Conservation (phyloP, 2,888 invertebrate species). For the Cistogaster globosa region DNA sequence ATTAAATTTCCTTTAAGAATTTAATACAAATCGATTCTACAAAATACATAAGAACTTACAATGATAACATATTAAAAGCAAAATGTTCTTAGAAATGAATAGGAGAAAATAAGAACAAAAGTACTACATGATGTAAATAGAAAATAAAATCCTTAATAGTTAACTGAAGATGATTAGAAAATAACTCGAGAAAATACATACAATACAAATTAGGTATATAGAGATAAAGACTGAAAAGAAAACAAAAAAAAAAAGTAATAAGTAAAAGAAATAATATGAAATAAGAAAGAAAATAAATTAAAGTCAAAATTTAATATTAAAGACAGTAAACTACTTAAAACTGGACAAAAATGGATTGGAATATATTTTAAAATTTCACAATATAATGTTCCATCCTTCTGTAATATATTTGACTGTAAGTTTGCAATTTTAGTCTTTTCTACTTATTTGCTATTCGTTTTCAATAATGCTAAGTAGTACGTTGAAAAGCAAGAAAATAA, state of each 20-base stretch:
- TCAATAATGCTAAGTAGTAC: constrained; percentile 41
- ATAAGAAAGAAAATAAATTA: constrained; percentile 16
- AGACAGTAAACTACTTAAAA: not conserved
- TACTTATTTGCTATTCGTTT: constrained; percentile 29
- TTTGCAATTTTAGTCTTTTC: not conserved
- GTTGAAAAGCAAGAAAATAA: constrained; percentile 35
- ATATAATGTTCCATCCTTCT: not conserved
- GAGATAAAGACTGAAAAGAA: constrained; percentile 38
- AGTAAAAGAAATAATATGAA: constrained; percentile 19
- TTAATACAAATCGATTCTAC: constrained; percentile 45
- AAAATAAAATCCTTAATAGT: constrained; percentile 56
- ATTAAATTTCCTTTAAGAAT: constrained; percentile 63
- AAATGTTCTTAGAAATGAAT: constrained; percentile 20
- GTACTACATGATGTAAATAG: constrained; percentile 16
- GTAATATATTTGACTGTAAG: constrained; percentile 4
- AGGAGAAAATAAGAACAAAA: not conserved
- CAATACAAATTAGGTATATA: constrained; percentile 59
- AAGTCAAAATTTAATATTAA: constrained; percentile 19
- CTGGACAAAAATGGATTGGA: not conserved
- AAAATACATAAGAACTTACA: constrained; percentile 7
- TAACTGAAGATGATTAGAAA: constrained; percentile 63
- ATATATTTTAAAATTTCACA: not conserved
- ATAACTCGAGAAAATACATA: constrained; percentile 45
- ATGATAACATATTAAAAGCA: constrained; percentile 39
- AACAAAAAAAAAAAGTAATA: constrained; percentile 1